Conservation (phyloP, 2,888 invertebrate genomes). For the Drosophila fulvimacula region DNA sequence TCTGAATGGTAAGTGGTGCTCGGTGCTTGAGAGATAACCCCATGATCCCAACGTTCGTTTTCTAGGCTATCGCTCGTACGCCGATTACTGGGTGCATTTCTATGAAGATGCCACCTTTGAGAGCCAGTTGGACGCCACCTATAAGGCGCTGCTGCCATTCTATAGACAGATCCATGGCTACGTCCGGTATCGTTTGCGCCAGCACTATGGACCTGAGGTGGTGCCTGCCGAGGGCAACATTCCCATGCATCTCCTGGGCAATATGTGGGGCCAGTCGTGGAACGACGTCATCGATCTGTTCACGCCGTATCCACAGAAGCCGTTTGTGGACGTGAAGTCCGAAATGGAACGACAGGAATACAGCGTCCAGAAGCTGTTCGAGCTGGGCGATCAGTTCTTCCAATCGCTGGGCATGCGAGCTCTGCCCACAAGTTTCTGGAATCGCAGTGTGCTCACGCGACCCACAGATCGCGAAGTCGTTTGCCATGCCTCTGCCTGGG, state of each 20-base stretch:
- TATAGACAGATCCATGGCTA: slow-evolving; percentile 94
- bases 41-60: slow-evolving; percentile 13
- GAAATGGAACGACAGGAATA: slow-evolving; percentile 90
- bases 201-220: slow-evolving; percentile 89
- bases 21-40: slow-evolving; percentile 21
- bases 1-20: slow-evolving; percentile 87
- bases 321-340: slow-evolving; percentile 89
- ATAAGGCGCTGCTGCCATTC: slow-evolving; percentile 90
- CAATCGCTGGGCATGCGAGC: slow-evolving; percentile 91
- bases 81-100: slow-evolving; percentile 89
- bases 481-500: slow-evolving; percentile 96
- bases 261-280: slow-evolving; percentile 95
- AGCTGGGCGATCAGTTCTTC: slow-evolving; percentile 93
- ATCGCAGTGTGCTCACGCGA: slow-evolving; percentile 92
- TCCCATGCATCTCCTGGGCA: slow-evolving; percentile 91
- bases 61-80: slow-evolving; percentile 88
- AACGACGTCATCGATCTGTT: slow-evolving; percentile 86
- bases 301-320: slow-evolving; percentile 90
- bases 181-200: slow-evolving; percentile 89
- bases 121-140: slow-evolving; percentile 88
- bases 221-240: slow-evolving; percentile 89
- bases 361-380: slow-evolving; percentile 91
- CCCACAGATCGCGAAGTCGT: slow-evolving; percentile 90
- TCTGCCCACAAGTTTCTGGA: slow-evolving; percentile 92
- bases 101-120: slow-evolving; percentile 90